Evolutionary conservation across 1,140 invertebrate species (phyloP), one percentile per base, ranked within the genome.

Genomic region (Oncopeltus fasciatus): DNA sequence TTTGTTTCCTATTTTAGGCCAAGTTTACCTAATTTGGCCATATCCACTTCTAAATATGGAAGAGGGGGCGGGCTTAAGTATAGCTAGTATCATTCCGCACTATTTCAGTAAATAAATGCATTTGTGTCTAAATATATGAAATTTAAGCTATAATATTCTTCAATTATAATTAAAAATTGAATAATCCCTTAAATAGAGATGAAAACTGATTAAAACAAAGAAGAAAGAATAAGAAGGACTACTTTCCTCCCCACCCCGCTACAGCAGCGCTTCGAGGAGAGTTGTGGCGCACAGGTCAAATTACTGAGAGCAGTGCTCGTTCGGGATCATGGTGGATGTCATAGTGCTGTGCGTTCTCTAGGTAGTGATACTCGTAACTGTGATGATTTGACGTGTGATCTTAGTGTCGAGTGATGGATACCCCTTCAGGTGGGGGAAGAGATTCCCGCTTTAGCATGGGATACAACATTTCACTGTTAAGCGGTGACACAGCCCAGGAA

Each of bases 371-470:
- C 27, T 53, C 18, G 38, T 53, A 20, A 31, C 46, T 58, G 65
- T 63, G 27, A 53, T 53, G 49, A 46, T 46, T 63, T 63, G 59
- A 62, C 61, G 47, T 57, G 63, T 66, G 62, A 33, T 43, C 58
- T 61, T 62, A 56, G 60, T 66, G 65, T 64, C 64, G 53, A 68
- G 69, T 80, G 74, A 86, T 86, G 83, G 83, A 86, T 78, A 80
- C 81, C 73, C 83, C 86, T 77, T 69, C 70, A 59, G 83, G 83
- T 75, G 85, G 85, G 80, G 83, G 83, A 77, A 81, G 84, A 79
- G 86, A 88, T 80, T 83, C 84, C 84, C 85, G 86, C 73, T 88
- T 87, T 76, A 85, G 83, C 77, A 81, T 88, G 76, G 82, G 84
- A 72, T 89, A 88, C 76, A 83, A 82, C 73, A 88, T 89, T 84